A percentile compares a stretch with the other conserved stretches of the same genome.
Evolutionary conservation across 1,140 invertebrate genomes (phyloP).

Genomic region (Conus betulinus): DNA sequence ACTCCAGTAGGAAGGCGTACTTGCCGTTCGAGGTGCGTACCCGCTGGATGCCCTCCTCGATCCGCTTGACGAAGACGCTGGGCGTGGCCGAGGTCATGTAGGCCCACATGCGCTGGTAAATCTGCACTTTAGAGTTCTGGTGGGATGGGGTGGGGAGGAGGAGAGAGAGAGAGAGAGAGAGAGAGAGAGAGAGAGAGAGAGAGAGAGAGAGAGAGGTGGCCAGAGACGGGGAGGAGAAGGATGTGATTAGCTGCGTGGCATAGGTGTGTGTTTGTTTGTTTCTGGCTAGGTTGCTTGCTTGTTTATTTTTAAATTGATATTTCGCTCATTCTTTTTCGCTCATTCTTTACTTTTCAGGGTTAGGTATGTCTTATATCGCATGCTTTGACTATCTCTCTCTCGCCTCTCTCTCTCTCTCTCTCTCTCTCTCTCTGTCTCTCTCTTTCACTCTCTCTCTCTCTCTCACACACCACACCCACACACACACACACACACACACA

Average conservation of each 20-base stretch:
- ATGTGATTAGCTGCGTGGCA: neutral
- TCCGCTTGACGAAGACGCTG: constrained; percentile 63
- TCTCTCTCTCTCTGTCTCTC: too few species aligned
- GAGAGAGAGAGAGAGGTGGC: neutral
- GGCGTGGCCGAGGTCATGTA: constrained; percentile 83
- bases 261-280: too few species aligned
- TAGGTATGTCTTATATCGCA: too few species aligned
- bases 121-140: constrained; percentile 91
- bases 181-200: constrained; percentile 6
- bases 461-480: too few species aligned
- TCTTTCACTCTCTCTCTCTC: too few species aligned
- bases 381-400: too few species aligned
- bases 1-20: constrained; percentile 95
- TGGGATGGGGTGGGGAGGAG: constrained; percentile 46
- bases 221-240: neutral
- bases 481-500: too few species aligned
- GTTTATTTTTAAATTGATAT: too few species aligned
- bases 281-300: too few species aligned
- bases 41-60: constrained; percentile 66
- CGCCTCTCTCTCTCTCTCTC: too few species aligned
- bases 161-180: neutral
- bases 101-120: constrained; percentile 97
- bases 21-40: constrained; percentile 81
- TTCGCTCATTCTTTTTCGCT: too few species aligned
- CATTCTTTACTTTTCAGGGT: too few species aligned